phyloP scores from a whole-genome alignment of 2,113 vertebrate genomes.

The Peucedramus taeniatus region DNA sequence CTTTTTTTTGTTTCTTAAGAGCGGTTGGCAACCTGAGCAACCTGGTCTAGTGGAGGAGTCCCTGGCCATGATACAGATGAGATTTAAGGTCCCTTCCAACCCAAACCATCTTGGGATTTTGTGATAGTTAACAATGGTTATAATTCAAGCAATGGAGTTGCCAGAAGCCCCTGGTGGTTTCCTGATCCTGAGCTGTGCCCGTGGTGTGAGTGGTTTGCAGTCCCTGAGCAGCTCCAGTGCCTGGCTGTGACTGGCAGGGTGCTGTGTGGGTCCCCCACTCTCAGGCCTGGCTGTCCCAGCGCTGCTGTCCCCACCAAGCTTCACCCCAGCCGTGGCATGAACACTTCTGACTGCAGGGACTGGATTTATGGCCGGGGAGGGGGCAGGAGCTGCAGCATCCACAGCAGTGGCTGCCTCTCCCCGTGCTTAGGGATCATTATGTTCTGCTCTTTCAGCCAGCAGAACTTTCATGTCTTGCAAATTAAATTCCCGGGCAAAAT shows the following conservation, averaged over 20 bases:
- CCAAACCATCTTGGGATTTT: neutral
- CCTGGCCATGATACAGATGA: neutral
- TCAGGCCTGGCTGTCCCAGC: neutral
- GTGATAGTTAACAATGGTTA: neutral
- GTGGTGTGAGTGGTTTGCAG: neutral
- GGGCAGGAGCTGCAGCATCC: neutral
- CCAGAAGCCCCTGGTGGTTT: neutral
- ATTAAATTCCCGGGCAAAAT: conserved; percentile 71
- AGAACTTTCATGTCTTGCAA: conserved; percentile 59
- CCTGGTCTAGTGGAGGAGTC: no score
- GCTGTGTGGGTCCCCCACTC: neutral
- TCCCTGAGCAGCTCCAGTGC: neutral
- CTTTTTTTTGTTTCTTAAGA: neutral
- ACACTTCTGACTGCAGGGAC: neutral
- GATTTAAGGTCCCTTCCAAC: neutral
- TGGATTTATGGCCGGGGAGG: neutral
- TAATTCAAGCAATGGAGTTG: accelerated
- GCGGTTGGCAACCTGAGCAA: neutral
- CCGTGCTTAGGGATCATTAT: conserved; percentile 41
- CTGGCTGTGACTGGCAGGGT: neutral
- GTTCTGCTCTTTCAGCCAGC: conserved; percentile 49
- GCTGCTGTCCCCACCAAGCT: neutral
- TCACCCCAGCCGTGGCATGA: accelerated
- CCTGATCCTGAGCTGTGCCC: accelerated
- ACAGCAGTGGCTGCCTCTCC: neutral